Conservation (phyloP, 2,797 vertebrate genomes). For the Australoheros facetus region DNA sequence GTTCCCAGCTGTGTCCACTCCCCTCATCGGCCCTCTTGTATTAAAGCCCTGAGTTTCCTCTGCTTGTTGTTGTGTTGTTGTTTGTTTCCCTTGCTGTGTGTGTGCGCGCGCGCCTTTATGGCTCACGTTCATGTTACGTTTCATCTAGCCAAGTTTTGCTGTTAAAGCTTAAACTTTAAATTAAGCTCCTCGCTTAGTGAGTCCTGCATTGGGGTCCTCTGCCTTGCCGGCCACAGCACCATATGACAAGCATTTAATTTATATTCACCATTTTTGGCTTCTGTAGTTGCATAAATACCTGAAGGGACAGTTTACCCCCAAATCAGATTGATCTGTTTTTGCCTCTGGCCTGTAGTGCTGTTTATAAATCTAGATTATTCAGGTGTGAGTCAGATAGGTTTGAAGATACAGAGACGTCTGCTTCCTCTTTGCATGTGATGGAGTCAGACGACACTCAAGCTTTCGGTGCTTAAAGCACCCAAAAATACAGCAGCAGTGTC, state of each 20-base stretch:
- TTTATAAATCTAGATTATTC: constrained; percentile 1
- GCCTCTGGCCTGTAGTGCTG: background rate
- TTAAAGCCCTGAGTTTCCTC: too few relatives aligned
- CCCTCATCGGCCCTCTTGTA: too few relatives aligned
- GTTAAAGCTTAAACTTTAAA: too few relatives aligned
- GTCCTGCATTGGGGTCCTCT: too few relatives aligned
- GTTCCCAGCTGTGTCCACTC: too few relatives aligned
- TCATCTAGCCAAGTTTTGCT: too few relatives aligned
- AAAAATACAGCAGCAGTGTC: background rate
- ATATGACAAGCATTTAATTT: background rate
- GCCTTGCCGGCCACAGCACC: too few relatives aligned
- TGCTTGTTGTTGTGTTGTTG: too few relatives aligned
- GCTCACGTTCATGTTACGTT: too few relatives aligned
- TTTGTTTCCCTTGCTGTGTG: too few relatives aligned
- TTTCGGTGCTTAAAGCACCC: background rate
- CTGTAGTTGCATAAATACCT: background rate
- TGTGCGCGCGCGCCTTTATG: too few relatives aligned
- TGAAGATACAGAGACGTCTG: background rate
- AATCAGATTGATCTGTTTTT: constrained; percentile 7
- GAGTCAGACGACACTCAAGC: background rate
- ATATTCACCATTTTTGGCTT: background rate
- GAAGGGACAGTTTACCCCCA: background rate
- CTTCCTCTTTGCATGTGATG: background rate
- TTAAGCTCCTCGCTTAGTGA: too few relatives aligned
- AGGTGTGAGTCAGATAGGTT: background rate